Evolutionary conservation across 2,888 invertebrate genomes (phyloP).

Genomic region (Octonoba sinensis): DNA sequence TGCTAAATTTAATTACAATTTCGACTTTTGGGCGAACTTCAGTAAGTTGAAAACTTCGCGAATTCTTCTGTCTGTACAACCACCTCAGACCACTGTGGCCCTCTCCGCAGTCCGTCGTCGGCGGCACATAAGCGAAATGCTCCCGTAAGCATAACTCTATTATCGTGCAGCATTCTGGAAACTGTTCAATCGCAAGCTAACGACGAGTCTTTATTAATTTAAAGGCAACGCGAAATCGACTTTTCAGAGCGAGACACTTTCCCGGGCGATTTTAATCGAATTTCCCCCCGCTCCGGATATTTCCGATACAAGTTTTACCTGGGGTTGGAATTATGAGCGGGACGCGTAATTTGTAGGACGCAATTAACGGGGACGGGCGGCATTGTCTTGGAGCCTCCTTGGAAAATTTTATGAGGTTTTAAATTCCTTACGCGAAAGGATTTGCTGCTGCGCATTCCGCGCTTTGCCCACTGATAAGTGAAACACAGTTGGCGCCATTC

Average conservation of each 20-base stretch:
- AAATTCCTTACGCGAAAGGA: too few relatives aligned
- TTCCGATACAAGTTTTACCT: conserved; percentile 40
- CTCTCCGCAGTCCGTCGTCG: background rate
- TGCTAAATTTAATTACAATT: too few relatives aligned
- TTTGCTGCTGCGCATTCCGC: too few relatives aligned
- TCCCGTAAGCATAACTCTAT: conserved; percentile 60
- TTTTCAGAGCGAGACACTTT: conserved; percentile 29
- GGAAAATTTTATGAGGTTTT: too few relatives aligned
- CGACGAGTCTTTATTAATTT: conserved; percentile 62
- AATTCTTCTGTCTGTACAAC: background rate
- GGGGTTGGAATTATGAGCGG: background rate
- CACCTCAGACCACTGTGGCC: conserved; percentile 13
- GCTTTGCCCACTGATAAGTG: too few relatives aligned
- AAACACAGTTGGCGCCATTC: too few relatives aligned
- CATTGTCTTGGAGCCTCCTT: too few relatives aligned
- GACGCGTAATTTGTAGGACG: too few relatives aligned
- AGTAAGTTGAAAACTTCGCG: too few relatives aligned
- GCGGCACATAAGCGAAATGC: conserved; percentile 46
- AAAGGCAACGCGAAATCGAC: conserved; percentile 61
- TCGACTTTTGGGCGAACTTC: too few relatives aligned
- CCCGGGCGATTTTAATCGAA: conserved; percentile 57
- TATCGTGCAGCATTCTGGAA: conserved; percentile 44
- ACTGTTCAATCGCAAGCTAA: conserved; percentile 55
- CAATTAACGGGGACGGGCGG: too few relatives aligned
- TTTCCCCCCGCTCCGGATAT: conserved; percentile 26